Percentiles rank a stretch among this genome's conserved stretches.
Evolutionary conservation across 37 sponge, comb jelly and placozoan genomes (phyloP).

Genomic region (Chondrosia reniformis): DNA sequence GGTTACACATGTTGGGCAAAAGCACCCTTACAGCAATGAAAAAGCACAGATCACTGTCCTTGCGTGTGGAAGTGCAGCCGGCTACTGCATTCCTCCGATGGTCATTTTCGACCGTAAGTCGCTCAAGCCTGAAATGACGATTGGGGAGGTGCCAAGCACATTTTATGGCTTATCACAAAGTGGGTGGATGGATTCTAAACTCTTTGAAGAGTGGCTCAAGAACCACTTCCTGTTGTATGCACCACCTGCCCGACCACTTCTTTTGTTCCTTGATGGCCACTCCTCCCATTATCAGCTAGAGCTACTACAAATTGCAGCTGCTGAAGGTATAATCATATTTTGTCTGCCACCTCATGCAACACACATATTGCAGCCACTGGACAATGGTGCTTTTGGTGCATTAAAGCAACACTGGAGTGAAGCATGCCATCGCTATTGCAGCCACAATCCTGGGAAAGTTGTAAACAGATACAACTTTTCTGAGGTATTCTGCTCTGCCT

Average conservation of each 20-base stretch:
- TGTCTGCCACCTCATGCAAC: slow-evolving; percentile 33
- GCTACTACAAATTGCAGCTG: background rate
- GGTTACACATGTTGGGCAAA: slow-evolving; percentile 6
- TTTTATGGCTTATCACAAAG: slow-evolving; percentile 35
- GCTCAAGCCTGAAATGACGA: slow-evolving; percentile 19
- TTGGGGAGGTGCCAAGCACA: slow-evolving; percentile 43
- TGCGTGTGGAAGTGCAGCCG: slow-evolving; percentile 30
- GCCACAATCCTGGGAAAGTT: slow-evolving; percentile 16
- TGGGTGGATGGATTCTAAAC: slow-evolving; percentile 38
- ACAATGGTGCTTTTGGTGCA: slow-evolving; percentile 41
- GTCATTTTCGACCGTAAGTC: slow-evolving; percentile 20
- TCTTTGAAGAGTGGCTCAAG: slow-evolving; percentile 26
- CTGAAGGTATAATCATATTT: slow-evolving; percentile 16
- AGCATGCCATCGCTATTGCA: slow-evolving; percentile 26
- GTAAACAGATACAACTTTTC: slow-evolving; percentile 25
- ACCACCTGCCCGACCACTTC: slow-evolving; percentile 24
- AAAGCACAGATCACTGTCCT: slow-evolving; percentile 32
- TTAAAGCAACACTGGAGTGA: slow-evolving; percentile 25
- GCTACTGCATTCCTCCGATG: slow-evolving; percentile 18
- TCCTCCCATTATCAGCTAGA: slow-evolving; percentile 23
- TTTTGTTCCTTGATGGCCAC: slow-evolving; percentile 35
- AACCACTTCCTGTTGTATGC: slow-evolving; percentile 26
- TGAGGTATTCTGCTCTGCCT: slow-evolving; percentile 4
- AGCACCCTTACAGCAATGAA: slow-evolving; percentile 23
- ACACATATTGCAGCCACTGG: slow-evolving; percentile 35